Base-by-base conservation (phyloP, 2,797 vertebrate genomes). In the Coregonus sp. region DNA sequence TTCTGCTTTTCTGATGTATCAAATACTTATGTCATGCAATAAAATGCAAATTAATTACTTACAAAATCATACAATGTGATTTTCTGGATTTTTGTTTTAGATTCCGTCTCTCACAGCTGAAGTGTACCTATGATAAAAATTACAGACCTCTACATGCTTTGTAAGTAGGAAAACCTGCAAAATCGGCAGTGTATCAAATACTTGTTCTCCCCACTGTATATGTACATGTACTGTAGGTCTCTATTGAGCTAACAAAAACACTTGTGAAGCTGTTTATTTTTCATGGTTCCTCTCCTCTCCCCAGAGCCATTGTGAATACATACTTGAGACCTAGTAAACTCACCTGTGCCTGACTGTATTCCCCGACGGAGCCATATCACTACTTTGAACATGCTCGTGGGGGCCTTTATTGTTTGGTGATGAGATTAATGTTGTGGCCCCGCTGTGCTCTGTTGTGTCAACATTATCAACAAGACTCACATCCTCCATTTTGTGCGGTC, bases 201-300 rank as follows among this genome's bases (percentile, higher is more conserved):
- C 25, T 25, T 25, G 25, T 25, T 25, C 25, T 25, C 25, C 25
- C 25, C 25, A 25, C 25, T 25, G 25, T 25, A 25, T 25, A 16
- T 16, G 31, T 77, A 61, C 14, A 70, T 59, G 50, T 29, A 81
- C 82, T 75, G 73, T 37, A 70, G 25, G 51, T 75, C 66, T 81
- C 81, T 75, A 77, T 85, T 63, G 9, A 14, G 56, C 52, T 82
- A 86, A 47, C 40, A 76, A 79, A 84, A 86, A 68, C 7, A 67
- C 12, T 72, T 78, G 40, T 47, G 40, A 47, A 47, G 29, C 74
- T 68, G 73, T 75, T 86, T 80, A 76, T 77, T 80, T 59, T 70
- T 52, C 70, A 2, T 5, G 51, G 1, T 2, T 14, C 70, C 67
- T 56, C 72, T 70, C 33, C 14, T 11, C 82, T 63, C 50, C 68